Percentiles rank a stretch among this genome's conserved stretches.
Conservation (phyloP, 2,888 invertebrate genomes). For the Hoplodrina ambigua region DNA sequence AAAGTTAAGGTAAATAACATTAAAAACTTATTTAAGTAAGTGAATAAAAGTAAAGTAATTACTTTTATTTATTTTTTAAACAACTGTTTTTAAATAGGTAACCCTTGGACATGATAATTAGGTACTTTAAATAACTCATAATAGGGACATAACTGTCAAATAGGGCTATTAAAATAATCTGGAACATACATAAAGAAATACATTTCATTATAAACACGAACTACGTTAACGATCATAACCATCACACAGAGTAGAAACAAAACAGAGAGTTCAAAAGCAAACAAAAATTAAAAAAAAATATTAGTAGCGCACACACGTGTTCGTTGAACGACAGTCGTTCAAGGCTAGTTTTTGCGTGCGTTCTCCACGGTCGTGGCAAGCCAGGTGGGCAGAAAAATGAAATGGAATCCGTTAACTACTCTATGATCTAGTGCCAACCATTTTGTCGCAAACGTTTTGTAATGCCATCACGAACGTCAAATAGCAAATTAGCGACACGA, state of each 20-base stretch:
- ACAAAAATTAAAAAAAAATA: slow-evolving; percentile 41
- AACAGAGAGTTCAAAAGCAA: slow-evolving; percentile 42
- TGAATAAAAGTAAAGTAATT: neutral
- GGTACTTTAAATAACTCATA: slow-evolving; percentile 16
- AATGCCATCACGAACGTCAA: slow-evolving; percentile 41
- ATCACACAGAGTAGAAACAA: slow-evolving; percentile 46
- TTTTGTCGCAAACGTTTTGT: slow-evolving; percentile 60
- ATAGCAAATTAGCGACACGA: slow-evolving; percentile 27
- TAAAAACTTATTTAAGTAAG: neutral
- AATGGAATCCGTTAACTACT: slow-evolving; percentile 76
- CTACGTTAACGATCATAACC: slow-evolving; percentile 36
- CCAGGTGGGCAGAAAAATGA: slow-evolving; percentile 74
- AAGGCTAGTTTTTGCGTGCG: slow-evolving; percentile 72
- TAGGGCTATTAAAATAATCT: slow-evolving; percentile 46
- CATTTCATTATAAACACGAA: slow-evolving; percentile 45
- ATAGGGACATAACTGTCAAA: slow-evolving; percentile 29
- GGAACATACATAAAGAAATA: slow-evolving; percentile 33
- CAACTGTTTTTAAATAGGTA: slow-evolving; percentile 15
- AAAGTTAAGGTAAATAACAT: neutral
- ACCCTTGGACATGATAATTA: slow-evolving; percentile 2
- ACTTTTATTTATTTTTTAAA: neutral
- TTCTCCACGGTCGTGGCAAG: slow-evolving; percentile 62
- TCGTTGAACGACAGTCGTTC: slow-evolving; percentile 46
- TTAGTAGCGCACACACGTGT: slow-evolving; percentile 41
- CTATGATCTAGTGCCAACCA: slow-evolving; percentile 61